phyloP scores from a whole-genome alignment of 2,113 vertebrate genomes.

The Chunga burmeisteri region DNA sequence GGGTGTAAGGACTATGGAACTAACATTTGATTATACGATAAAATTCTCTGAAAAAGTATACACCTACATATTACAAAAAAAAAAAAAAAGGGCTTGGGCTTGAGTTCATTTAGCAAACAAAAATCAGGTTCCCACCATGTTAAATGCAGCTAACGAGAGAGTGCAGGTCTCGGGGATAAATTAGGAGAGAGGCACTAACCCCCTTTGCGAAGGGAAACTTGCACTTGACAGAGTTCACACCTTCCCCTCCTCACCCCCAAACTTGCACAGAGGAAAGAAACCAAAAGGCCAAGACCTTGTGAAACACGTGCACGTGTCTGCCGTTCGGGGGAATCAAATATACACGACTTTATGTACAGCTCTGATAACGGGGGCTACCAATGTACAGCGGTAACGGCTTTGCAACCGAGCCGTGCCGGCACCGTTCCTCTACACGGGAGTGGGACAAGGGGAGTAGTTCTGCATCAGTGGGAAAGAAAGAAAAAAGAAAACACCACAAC shows the following conservation, averaged over 20 bases:
- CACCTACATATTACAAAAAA: constrained; percentile 48
- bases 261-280: neutral
- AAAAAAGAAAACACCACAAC: neutral
- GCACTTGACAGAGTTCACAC: neutral
- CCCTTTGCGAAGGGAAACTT: neutral
- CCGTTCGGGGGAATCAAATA: neutral
- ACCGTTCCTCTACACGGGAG: neutral
- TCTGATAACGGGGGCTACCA: neutral
- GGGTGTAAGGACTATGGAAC: neutral
- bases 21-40: constrained; percentile 2
- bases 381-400: neutral
- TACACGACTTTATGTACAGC: neutral
- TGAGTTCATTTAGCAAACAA: neutral
- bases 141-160: neutral
- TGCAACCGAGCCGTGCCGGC: neutral
- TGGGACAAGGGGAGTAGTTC: neutral
- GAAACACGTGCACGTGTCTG: neutral
- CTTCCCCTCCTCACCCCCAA: neutral
- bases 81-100: neutral
- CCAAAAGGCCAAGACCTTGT: neutral
- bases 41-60: constrained; percentile 54
- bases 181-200: neutral
- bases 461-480: neutral
- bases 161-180: neutral
- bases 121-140: neutral